Evolutionary conservation across 2,113 vertebrate species (phyloP), one percentile per base, ranked within the genome.

Genomic region (Ceyx margarethae): DNA sequence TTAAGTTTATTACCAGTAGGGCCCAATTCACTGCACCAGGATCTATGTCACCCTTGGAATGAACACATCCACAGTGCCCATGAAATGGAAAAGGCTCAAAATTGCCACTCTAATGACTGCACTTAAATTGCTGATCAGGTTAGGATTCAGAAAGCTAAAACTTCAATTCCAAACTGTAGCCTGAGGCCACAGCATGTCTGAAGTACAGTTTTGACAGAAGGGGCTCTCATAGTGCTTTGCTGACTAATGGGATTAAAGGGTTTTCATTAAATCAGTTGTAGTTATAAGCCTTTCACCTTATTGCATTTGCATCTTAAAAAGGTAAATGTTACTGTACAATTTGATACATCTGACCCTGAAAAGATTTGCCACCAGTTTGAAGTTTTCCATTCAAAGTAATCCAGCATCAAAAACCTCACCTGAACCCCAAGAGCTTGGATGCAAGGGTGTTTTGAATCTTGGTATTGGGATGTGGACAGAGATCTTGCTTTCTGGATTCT

Each of bases 201-300:
- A 71, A 94, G 94, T 56, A 85, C 37, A 85, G 64, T 87, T 89
- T 77, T 95, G 93, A 95, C 85, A 77, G 94, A 95, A 94, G 64
- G 61, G 79, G 42, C 51, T 91, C 87, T 96, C 81, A 68, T 6
- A 95, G 61, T 56, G 56, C 75, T 87, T 81, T 43, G 1, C 69
- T 68, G 57, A 74, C 91, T 95, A 95, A 95, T 94, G 88, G 82
- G 93, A 95, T 96, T 95, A 95, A 91, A 95, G 82, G 73, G 88
- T 67, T 95, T 91, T 90, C 95, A 78, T 95, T 95, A 94, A 85
- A 86, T 83, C 80, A 68, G 85, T 88, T 95, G 87, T 81, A 94
- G 87, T 91, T 91, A 71, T 85, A 93, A 91, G 88, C 80, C 43
- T 94, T 92, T 93, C 80, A 53, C 90, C 80, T 75, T 91, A 92